phyloP scores from a whole-genome alignment of 1,140 invertebrate genomes.

The Drosophila pruinosa region DNA sequence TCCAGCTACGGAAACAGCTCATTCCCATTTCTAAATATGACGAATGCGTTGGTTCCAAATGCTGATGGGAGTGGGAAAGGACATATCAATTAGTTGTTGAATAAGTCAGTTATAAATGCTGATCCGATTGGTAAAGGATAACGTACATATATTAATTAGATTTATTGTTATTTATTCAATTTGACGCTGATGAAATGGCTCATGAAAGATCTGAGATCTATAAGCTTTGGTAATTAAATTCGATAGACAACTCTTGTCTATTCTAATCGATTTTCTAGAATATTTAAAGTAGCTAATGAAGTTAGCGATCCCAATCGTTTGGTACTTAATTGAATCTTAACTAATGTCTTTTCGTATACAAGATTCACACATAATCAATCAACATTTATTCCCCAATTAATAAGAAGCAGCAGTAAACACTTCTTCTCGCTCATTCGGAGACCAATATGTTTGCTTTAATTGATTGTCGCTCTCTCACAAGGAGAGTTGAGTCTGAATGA shows the following conservation, averaged over 20 bases:
- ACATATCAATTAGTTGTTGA: background rate
- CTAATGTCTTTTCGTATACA: background rate
- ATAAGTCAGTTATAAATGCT: no score
- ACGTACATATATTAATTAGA: no score
- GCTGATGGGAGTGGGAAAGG: background rate
- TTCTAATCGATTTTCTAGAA: no score
- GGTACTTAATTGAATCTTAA: background rate
- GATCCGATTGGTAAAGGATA: no score
- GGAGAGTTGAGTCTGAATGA: background rate
- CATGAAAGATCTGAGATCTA: no score
- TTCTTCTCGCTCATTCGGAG: background rate
- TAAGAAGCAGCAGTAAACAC: background rate
- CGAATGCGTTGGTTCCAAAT: background rate
- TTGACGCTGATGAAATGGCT: no score
- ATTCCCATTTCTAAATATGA: constrained; percentile 1
- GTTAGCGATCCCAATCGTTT: background rate
- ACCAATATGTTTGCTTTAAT: background rate
- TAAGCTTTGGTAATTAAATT: no score
- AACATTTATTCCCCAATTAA: background rate
- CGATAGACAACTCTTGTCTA: no score
- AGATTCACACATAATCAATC: background rate
- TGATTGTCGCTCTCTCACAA: background rate
- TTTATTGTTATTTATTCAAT: no score
- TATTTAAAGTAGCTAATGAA: background rate
- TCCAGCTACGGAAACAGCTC: background rate